These are phyloP conservation scores for Megaptera novaeangliae DNA, from an alignment of 2,113 vertebrate genomes.

Conservation along the genomic window DNA sequence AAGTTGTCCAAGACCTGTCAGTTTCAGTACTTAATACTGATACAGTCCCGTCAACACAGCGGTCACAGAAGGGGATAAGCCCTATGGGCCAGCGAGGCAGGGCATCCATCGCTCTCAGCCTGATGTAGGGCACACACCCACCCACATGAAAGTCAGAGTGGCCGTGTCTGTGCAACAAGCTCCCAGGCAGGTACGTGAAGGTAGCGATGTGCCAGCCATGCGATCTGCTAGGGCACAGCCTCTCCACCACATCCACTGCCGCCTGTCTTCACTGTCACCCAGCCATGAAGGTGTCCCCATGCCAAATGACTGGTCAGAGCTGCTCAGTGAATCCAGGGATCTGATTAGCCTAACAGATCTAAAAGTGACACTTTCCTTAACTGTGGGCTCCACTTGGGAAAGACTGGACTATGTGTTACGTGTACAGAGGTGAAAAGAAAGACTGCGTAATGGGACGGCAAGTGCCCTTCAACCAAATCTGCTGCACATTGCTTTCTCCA, in stretches of 20 bases:
- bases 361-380: neutral
- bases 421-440: neutral
- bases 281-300: neutral
- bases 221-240: neutral
- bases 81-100: neutral
- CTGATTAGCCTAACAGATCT: neutral
- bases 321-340: neutral
- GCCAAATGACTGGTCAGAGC: neutral
- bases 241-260: neutral
- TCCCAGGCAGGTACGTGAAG: neutral
- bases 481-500: neutral
- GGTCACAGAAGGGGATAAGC: neutral
- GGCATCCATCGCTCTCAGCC: neutral
- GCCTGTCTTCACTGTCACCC: neutral
- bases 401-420: neutral
- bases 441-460: neutral
- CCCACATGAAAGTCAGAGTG: neutral
- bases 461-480: neutral
- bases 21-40: neutral
- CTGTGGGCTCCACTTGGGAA: neutral
- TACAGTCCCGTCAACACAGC: rapidly evolving
- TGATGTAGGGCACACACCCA: neutral
- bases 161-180: neutral
- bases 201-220: rapidly evolving
- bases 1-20: neutral